Evolutionary conservation across 2,888 invertebrate species (phyloP).

Genomic region (Cephus pulcher): DNA sequence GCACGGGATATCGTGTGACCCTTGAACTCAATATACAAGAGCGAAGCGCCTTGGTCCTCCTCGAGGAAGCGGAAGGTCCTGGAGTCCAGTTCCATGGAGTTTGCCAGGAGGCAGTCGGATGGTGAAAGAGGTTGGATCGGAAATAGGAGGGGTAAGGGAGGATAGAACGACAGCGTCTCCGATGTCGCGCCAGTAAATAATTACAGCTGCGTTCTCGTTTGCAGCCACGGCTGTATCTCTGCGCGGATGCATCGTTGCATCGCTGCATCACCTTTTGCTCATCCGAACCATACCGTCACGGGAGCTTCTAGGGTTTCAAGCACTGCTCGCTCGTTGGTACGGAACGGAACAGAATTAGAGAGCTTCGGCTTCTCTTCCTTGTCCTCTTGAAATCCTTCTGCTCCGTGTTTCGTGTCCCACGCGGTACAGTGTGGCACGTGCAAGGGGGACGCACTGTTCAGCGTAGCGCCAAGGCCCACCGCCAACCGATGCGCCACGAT

Average conservation of each 20-base stretch:
- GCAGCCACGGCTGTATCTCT: slow-evolving; percentile 18
- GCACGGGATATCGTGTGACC: background rate
- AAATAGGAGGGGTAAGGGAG: background rate
- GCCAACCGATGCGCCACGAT: slow-evolving; percentile 31
- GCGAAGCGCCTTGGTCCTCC: background rate
- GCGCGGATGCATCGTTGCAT: slow-evolving; percentile 21
- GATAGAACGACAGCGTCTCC: background rate
- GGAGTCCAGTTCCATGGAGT: background rate
- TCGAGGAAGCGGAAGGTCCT: background rate
- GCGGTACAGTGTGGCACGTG: background rate
- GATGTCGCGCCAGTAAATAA: slow-evolving; percentile 30
- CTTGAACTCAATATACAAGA: background rate
- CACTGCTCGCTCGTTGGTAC: slow-evolving; percentile 27
- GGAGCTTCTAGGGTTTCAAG: slow-evolving; percentile 52
- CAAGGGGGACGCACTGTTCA: background rate
- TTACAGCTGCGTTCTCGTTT: slow-evolving; percentile 36
- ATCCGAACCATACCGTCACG: slow-evolving; percentile 47
- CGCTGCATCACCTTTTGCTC: slow-evolving; percentile 44
- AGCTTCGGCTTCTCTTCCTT: background rate
- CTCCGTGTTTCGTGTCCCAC: slow-evolving; percentile 15
- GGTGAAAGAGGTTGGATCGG: background rate
- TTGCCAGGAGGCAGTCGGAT: background rate
- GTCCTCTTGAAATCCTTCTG: slow-evolving; percentile 7
- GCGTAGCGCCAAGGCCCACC: background rate
- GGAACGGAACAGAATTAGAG: slow-evolving; percentile 39